A percentile compares a stretch with the other conserved stretches of the same genome.
Evolutionary conservation across 2,113 vertebrate genomes (phyloP).

Genomic region (Petroica traversi): DNA sequence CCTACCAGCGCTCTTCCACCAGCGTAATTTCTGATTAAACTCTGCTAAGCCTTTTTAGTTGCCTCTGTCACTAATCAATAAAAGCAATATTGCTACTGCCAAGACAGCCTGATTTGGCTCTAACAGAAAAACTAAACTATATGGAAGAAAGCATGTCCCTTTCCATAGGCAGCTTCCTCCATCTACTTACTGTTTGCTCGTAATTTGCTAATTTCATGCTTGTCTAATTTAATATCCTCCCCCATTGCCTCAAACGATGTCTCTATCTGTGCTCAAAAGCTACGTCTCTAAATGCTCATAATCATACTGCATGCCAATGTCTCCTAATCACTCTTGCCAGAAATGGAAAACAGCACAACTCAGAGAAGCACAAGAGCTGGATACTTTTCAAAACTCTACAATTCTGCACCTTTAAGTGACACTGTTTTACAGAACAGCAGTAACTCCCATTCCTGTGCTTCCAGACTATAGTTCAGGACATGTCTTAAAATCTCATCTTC

Average conservation of each 20-base stretch:
- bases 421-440: neutral
- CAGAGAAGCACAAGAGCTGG: neutral
- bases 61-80: neutral
- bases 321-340: neutral
- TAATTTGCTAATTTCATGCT: slow-evolving; percentile 27
- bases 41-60: neutral
- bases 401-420: neutral
- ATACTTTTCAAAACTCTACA: neutral
- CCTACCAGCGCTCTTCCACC: neutral
- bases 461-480: neutral
- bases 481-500: neutral
- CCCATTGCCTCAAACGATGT: neutral
- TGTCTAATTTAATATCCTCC: slow-evolving; percentile 22
- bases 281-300: neutral
- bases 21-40: neutral
- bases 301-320: neutral
- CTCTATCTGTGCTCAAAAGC: neutral
- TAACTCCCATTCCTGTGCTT: neutral
- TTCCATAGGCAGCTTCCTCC: neutral
- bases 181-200: neutral
- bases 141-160: neutral
- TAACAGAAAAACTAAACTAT: neutral
- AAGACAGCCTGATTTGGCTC: neutral
- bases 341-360: neutral
- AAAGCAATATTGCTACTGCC: neutral